Percentiles rank a stretch among this genome's conserved stretches.
These are phyloP conservation scores for Pogonomyrmex barbatus DNA, from an alignment of 1,140 invertebrate species.

Conservation along the genomic window DNA sequence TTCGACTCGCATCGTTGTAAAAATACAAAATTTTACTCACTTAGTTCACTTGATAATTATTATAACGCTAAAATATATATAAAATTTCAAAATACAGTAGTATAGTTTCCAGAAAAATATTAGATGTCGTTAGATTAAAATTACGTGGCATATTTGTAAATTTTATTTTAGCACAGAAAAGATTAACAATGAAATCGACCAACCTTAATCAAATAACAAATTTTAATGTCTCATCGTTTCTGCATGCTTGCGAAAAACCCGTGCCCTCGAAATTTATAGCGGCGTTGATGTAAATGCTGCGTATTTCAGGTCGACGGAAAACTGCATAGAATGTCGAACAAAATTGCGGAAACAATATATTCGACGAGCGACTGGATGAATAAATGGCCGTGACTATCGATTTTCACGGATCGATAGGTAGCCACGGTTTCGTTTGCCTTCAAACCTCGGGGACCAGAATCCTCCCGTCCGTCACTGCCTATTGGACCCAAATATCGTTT, in stretches of 20 bases:
- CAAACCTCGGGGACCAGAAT: slow-evolving; percentile 65
- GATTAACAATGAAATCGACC: slow-evolving; percentile 49
- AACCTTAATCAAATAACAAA: slow-evolving; percentile 51
- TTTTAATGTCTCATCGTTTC: slow-evolving; percentile 59
- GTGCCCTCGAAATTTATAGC: slow-evolving; percentile 67
- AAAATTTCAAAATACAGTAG: background rate
- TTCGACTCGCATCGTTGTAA: background rate
- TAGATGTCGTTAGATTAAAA: background rate
- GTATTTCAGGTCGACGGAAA: slow-evolving; percentile 68
- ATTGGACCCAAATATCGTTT: slow-evolving; percentile 74
- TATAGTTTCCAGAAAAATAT: slow-evolving; percentile 12
- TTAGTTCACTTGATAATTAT: slow-evolving; percentile 1
- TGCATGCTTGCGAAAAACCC: slow-evolving; percentile 41
- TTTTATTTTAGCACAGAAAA: background rate
- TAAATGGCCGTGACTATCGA: slow-evolving; percentile 75
- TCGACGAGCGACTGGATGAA: slow-evolving; percentile 76
- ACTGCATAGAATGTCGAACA: slow-evolving; percentile 74
- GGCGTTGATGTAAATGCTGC: slow-evolving; percentile 70
- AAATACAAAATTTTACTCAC: background rate
- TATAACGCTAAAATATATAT: background rate
- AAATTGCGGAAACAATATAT: slow-evolving; percentile 80
- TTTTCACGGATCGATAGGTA: slow-evolving; percentile 73
- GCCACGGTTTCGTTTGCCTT: slow-evolving; percentile 72
- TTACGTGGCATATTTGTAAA: background rate
- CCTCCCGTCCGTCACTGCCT: slow-evolving; percentile 54